Base-by-base conservation (phyloP, 2,888 invertebrate species). In the Cerastoderma edule region DNA sequence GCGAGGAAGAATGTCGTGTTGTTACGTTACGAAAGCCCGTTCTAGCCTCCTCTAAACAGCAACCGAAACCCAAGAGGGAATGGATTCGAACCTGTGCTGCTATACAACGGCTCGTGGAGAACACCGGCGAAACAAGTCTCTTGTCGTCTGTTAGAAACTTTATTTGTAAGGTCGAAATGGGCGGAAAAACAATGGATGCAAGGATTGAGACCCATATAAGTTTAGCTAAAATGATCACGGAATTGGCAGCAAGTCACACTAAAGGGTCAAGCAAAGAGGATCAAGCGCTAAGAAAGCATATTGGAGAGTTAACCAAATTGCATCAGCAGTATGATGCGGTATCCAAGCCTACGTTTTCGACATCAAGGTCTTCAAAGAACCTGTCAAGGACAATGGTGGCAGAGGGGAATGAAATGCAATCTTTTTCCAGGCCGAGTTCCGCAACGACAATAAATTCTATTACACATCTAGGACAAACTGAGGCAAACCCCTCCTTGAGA, bases 71-170 rank as follows among this genome's bases (percentile, higher is more conserved):
- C 0, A 66, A 32, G 22, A 66, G 48, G 30, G 77, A 75, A 39
- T 81, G 80, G 80, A 57, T 67, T 32, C 54, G 54, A 32, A 10
- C 72, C 0, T 81, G 70, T 56, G 24, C 46, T 13, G 56, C 72
- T 3, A 56, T 77, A 33, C 80, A 81, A 64, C 28, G 77, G 63
- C 24, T 78, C 1, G 80, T 67, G 0, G 77, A 78, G 39, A 44
- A 44, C 35, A 50, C 70, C 13, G 64, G 69, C 22, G 77, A 77
- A 24, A 19, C 68, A 13, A 39, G 53, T 8, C 53, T 77, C 2
- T 50, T 78, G 3, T 54, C 67, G 19, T 48, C 70, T 24, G 77
- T 81, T 2, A 69, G 80, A 33, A 77, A 78, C 32, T 81, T 78
- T 19, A 72, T 78, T 5, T 72, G 72, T 22, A 78, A 75, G 33